These are phyloP conservation scores for Campoletis raptor DNA, from an alignment of 2,888 invertebrate species.

Conservation along the genomic window DNA sequence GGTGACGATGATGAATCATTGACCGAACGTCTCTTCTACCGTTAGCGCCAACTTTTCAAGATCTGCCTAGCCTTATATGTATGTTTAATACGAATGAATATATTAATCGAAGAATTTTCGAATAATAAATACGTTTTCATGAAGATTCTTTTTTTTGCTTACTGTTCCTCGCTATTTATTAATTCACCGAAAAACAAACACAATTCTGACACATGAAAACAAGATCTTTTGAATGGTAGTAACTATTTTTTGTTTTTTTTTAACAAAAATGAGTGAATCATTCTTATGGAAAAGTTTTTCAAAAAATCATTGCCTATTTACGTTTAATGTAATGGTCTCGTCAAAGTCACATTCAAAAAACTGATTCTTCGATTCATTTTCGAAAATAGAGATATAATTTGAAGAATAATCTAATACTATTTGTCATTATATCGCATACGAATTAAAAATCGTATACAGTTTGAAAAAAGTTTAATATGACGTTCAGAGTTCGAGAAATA, in stretches of 20 bases:
- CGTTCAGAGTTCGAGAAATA: no score
- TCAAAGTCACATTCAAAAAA: neutral
- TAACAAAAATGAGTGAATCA: neutral
- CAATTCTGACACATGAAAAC: neutral
- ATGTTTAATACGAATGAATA: constrained; percentile 22
- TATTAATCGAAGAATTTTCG: constrained; percentile 19
- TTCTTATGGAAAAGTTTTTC: neutral
- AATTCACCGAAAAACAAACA: neutral
- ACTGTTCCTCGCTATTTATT: neutral
- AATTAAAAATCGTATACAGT: no score
- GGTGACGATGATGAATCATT: constrained; percentile 65
- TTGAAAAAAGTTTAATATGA: no score
- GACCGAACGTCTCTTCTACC: constrained; percentile 42
- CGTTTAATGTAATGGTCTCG: neutral
- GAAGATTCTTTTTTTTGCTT: neutral
- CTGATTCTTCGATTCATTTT: neutral
- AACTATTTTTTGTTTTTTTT: neutral
- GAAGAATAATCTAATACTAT: no score
- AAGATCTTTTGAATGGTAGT: neutral
- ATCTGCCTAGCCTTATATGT: constrained; percentile 46
- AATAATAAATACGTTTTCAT: constrained; percentile 2
- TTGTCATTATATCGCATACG: no score
- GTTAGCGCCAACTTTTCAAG: constrained; percentile 38
- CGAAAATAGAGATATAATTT: no score
- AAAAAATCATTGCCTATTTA: neutral